phyloP scores from a whole-genome alignment of 2,113 vertebrate genomes.

The Brachypodius melanocephalos region DNA sequence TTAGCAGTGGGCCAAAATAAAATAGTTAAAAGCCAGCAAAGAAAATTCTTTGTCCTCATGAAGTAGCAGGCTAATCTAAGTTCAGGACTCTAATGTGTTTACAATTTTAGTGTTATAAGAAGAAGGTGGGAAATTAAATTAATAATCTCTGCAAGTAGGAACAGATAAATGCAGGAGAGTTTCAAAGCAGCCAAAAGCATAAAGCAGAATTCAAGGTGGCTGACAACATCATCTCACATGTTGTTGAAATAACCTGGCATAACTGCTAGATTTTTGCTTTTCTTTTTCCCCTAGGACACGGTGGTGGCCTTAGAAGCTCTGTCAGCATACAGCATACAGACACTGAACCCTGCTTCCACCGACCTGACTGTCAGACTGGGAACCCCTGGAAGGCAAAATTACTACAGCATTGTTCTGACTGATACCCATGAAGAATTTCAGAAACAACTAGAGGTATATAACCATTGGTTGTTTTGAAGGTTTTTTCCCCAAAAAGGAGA shows the following conservation, averaged over 20 bases:
- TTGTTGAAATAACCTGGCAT: background rate
- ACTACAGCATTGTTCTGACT: slow-evolving; percentile 34
- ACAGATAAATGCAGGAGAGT: background rate
- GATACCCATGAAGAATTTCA: slow-evolving; percentile 57
- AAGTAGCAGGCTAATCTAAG: background rate
- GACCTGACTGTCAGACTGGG: slow-evolving; percentile 55
- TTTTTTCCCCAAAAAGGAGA: background rate
- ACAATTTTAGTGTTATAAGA: background rate
- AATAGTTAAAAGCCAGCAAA: background rate
- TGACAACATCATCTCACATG: background rate
- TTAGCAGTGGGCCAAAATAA: background rate
- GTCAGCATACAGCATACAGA: slow-evolving; percentile 70
- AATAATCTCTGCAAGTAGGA: background rate
- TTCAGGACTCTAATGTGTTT: background rate
- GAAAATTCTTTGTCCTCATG: background rate
- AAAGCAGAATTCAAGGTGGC: background rate
- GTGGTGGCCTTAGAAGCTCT: slow-evolving; percentile 80
- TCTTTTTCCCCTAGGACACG: slow-evolving; percentile 74
- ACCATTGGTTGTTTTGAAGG: background rate
- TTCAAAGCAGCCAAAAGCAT: background rate
- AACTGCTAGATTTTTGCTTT: background rate
- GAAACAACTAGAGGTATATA: slow-evolving; percentile 73
- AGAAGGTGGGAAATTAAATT: background rate
- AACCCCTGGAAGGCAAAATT: slow-evolving; percentile 1
- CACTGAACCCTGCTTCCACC: background rate